Conservation (phyloP, 2,797 vertebrate species). For the Thaleichthys pacificus region DNA sequence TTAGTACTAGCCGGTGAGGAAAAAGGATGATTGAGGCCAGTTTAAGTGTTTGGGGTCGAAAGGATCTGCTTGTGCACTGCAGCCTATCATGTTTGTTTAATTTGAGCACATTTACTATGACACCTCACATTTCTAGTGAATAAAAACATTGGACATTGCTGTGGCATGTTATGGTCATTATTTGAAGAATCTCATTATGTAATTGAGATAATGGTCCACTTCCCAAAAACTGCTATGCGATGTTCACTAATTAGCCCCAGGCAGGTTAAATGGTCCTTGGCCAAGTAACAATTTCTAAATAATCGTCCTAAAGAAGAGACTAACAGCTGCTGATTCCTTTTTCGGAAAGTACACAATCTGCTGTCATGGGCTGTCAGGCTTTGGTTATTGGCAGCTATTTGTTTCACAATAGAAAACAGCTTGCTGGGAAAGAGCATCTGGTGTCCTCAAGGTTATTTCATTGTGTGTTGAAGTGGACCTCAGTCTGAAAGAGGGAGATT, state of each 20-base stretch:
- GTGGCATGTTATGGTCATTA: no score
- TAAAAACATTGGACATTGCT: no score
- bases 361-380: conserved; percentile 49
- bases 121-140: no score
- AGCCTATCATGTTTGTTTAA: no score
- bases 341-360: conserved; percentile 27
- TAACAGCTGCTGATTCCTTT: not conserved
- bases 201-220: no score
- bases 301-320: conserved; percentile 14
- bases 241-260: not conserved
- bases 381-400: conserved; percentile 39
- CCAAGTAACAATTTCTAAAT: not conserved
- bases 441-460: conserved; percentile 42
- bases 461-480: conserved; percentile 37
- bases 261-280: not conserved
- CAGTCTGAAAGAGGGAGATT: conserved; percentile 30
- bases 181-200: no score
- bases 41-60: conserved; percentile 33
- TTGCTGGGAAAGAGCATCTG: conserved; percentile 60
- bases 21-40: conserved; percentile 22
- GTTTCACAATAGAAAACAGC: conserved; percentile 63
- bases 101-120: no score
- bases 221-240: no score
- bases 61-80: not conserved
- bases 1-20: conserved; percentile 22